Evolutionary conservation across 1,140 invertebrate genomes (phyloP).

Genomic region (Heliconius nattereri): DNA sequence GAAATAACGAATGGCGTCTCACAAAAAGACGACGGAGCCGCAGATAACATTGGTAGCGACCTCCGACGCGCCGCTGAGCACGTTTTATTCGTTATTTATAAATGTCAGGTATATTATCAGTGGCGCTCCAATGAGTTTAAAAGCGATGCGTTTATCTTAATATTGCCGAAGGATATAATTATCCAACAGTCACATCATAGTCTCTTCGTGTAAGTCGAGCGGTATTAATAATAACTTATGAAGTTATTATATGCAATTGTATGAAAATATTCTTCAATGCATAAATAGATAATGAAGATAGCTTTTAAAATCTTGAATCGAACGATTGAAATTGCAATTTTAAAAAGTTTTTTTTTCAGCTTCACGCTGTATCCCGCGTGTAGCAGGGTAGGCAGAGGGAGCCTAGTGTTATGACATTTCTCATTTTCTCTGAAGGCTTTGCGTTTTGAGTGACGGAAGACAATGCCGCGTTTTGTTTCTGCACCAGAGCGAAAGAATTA

Average conservation of each 20-base stretch:
- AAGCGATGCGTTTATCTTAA: constrained; percentile 34
- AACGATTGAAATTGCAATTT: no score
- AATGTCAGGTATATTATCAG: constrained; percentile 43
- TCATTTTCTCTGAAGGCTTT: no score
- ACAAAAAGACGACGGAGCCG: constrained; percentile 30
- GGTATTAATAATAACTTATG: background rate
- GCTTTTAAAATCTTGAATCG: no score
- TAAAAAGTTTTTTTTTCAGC: no score
- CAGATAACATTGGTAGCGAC: constrained; percentile 40
- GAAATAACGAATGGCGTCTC: constrained; percentile 32
- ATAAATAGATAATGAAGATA: background rate
- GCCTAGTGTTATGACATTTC: no score
- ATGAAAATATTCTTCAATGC: background rate
- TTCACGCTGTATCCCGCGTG: no score
- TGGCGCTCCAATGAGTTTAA: constrained; percentile 42
- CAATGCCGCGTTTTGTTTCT: no score
- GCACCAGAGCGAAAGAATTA: no score
- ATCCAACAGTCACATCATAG: constrained; percentile 11
- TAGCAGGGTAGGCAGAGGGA: no score
- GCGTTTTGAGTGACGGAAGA: no score
- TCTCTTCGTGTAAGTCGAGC: background rate
- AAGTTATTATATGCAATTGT: background rate
- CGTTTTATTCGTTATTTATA: constrained; percentile 35
- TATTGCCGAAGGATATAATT: constrained; percentile 24
- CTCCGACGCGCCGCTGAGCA: constrained; percentile 30